Evolutionary conservation across 2,797 vertebrate genomes (phyloP), one percentile per base, ranked within the genome.

Genomic region (Pristis pectinata): DNA sequence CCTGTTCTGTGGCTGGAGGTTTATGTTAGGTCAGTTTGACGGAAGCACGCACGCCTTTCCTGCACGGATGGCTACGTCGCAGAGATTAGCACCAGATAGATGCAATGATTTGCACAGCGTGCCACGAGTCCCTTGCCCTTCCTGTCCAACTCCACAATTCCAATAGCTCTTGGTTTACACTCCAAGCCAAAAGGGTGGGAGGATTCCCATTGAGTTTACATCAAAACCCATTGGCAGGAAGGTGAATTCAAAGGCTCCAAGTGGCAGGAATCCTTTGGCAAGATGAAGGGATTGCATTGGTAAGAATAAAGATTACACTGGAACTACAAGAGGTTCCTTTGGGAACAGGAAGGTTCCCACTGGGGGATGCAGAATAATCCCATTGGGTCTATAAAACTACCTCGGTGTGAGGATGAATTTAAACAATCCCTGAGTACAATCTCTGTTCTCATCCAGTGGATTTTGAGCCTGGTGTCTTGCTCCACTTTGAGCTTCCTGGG

Each of bases 1-100:
- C 95, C 96, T 97, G 95, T 95, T 64, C 3, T 70, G 61, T 30
- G 41, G 30, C 7, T 8, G 0, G 0, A 30, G 67, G 30, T 93
- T 15, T 56, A 27, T 72, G 24, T 70, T 41, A 70, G 44, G 72
- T 74, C 41, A n/a, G 15, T 74, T 76, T 56, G 17, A n/a, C 27
- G 0, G 15, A 19, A 49, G 17, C 44, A 49, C 30, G 17, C 70
- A 6, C 53, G 9, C 70, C 27, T 53, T 85, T 27, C 91, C 37
- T 7, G 2, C 27, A 53, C 72, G 37, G 19, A 5, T 6, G 91
- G 7, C 56, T 22, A 17, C 0, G 34, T 34, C 59, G 53, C 27
- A 59, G 56, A 11, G 56, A 61, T 59, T 15, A 59, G 53, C 83
- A 24, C 1, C 6, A 83, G 17, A 10, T 27, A 53, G 24, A 72